Evolutionary conservation across 2,113 vertebrate species (phyloP).

Genomic region (Coturnix japonica): DNA sequence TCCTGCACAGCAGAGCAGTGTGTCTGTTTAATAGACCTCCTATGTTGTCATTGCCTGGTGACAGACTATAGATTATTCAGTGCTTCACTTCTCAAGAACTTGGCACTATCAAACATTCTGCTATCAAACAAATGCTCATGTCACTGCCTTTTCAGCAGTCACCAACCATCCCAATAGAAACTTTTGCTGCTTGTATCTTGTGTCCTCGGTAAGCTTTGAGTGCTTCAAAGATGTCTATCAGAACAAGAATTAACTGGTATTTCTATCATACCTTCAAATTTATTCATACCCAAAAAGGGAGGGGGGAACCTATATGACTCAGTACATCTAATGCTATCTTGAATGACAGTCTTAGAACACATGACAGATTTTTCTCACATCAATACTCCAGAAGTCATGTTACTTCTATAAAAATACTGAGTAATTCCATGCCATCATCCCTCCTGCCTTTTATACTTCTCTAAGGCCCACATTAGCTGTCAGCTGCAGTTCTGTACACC

Average conservation of each 20-base stretch:
- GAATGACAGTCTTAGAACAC: background rate
- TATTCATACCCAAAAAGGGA: background rate
- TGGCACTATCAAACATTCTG: background rate
- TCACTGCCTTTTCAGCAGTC: background rate
- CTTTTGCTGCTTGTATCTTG: background rate
- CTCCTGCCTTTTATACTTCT: background rate
- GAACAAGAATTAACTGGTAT: background rate
- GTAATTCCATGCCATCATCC: background rate
- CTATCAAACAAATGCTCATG: background rate
- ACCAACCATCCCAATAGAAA: background rate
- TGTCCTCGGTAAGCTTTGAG: background rate
- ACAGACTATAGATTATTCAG: background rate
- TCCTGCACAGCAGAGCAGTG: rapidly evolving
- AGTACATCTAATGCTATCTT: background rate
- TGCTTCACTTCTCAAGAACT: background rate
- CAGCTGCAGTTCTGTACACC: background rate
- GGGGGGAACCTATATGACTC: background rate
- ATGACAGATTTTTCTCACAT: background rate
- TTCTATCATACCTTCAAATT: background rate
- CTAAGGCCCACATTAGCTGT: background rate
- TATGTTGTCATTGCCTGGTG: background rate
- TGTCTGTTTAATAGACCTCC: background rate
- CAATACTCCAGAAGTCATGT: background rate
- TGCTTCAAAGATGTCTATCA: background rate
- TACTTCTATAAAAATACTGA: background rate